Conservation (phyloP, 2,797 vertebrate species). For the Myotis pilosus region DNA sequence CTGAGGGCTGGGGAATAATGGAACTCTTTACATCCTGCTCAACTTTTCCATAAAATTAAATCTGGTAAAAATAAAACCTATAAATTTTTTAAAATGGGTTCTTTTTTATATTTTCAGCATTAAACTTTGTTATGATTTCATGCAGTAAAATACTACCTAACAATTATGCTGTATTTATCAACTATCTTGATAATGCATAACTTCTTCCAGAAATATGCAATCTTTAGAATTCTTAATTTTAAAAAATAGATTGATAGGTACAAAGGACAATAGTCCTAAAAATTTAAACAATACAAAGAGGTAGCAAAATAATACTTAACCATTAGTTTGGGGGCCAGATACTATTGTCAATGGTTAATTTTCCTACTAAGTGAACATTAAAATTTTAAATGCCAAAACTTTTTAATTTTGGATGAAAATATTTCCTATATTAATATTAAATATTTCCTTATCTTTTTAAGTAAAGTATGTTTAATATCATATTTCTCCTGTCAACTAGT, state of each 20-base stretch:
- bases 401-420: conserved; percentile 18
- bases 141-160: background rate
- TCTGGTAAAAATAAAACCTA: background rate
- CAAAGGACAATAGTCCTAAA: background rate
- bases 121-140: background rate
- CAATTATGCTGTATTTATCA: background rate
- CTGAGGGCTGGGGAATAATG: background rate
- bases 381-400: conserved; percentile 33
- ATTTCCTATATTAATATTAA: conserved; percentile 4
- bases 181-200: background rate
- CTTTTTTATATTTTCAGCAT: background rate
- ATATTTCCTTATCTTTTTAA: conserved; percentile 25
- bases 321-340: background rate
- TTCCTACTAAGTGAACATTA: background rate
- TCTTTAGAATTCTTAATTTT: background rate
- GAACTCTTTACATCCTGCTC: background rate
- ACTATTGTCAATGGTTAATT: background rate
- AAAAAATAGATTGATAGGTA: background rate
- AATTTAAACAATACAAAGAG: background rate
- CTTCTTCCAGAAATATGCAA: background rate
- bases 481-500: background rate
- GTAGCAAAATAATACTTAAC: background rate
- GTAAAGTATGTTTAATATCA: background rate
- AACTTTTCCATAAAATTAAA: background rate
- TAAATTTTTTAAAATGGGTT: background rate